Evolutionary conservation across 2,797 vertebrate species (phyloP), one percentile per base, ranked within the genome.

Genomic region (Euthynnus affinis): DNA sequence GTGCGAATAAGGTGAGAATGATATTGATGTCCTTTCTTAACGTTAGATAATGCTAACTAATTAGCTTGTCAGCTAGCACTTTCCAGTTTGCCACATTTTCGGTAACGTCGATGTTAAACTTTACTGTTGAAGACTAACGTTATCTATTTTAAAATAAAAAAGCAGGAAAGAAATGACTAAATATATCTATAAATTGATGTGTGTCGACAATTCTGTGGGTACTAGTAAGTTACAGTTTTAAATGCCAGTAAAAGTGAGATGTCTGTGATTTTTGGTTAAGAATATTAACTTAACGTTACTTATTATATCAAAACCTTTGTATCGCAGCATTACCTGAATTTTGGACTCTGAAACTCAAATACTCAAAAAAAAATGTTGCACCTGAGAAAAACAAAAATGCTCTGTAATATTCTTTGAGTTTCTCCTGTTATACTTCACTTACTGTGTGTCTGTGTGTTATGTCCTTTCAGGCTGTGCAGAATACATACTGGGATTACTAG

Each of bases 1-100:
- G 62, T 17, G 40, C 27, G n/a, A 81, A 68, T 58, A 51, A 82
- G 91, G 91, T 92, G 63, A 80, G 42, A n/a, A 52, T 56, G 2
- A 55, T 23, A 18, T n/a, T 20, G 2, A 3, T 44, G 7, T 64
- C 1, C 3, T 20, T 7, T 64, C 14, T 62, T 46, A 62, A 20
- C 25, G 18, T 27, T 20, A 65, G 0, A 20, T 32, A 61, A 74
- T 4, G 61, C 42, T 73, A 62, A 40, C 23, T 46, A 32, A 44
- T 55, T 88, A 89, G 85, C 75, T 51, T 63, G 18, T n/a, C 32
- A 32, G 71, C 53, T 69, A 81, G 29, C 23, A 23, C 29, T 9
- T 15, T 9, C 8, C 51, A 64, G 57, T 44, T 49, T 37, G 8
- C 14, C 20, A 53, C 6, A 42, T 72, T n/a, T 52, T 15, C 5